Evolutionary conservation across 2,113 vertebrate genomes (phyloP).

Genomic region (Arvicanthis niloticus): DNA sequence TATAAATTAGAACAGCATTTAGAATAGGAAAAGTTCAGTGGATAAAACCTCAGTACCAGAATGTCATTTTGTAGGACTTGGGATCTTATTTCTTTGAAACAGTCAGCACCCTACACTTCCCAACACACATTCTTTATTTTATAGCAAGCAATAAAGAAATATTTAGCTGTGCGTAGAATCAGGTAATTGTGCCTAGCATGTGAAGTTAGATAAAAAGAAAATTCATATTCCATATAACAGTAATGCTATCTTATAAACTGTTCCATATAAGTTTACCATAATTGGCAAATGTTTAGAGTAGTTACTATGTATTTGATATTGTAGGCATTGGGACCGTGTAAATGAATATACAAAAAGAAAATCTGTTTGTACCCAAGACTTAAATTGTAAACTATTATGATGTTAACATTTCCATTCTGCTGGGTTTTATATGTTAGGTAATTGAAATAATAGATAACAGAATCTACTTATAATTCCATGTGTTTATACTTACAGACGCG

Average conservation of each 20-base stretch:
- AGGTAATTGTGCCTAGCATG: not conserved
- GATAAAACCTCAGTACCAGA: conserved; percentile 22
- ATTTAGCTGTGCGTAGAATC: not conserved
- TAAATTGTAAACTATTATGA: conserved; percentile 4
- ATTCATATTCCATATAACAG: not conserved
- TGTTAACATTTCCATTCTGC: not conserved
- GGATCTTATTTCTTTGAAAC: conserved; percentile 34
- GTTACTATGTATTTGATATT: not conserved
- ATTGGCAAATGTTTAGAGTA: not conserved
- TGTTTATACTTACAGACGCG: not conserved
- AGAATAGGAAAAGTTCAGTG: conserved; percentile 24
- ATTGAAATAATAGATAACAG: not conserved
- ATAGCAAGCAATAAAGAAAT: not conserved
- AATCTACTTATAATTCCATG: not conserved
- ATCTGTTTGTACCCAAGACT: not conserved
- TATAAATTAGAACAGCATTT: conserved; percentile 9
- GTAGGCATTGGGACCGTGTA: not conserved
- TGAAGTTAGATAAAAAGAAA: conserved; percentile 24
- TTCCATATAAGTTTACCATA: not conserved
- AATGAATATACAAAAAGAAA: not conserved
- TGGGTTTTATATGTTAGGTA: not conserved
- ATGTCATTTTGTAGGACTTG: conserved; percentile 17
- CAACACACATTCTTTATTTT: conserved; percentile 15
- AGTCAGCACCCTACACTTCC: not conserved
- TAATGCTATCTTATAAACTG: not conserved